Percentiles rank a stretch among this genome's conserved stretches.
Conservation (phyloP, 2,888 invertebrate genomes). For the Oxyteleia sp. region DNA sequence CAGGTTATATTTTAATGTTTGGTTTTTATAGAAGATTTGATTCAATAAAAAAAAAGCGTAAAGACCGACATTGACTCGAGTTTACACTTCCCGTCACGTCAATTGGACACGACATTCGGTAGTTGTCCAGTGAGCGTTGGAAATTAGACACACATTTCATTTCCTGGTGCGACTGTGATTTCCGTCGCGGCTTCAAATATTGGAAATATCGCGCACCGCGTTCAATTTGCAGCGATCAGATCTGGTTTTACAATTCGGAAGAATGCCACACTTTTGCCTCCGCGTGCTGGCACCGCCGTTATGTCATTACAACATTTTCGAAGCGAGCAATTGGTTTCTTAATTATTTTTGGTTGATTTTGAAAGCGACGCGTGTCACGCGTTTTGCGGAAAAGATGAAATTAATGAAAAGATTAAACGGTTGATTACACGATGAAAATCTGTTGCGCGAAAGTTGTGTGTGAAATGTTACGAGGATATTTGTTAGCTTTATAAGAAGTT, state of each 20-base stretch:
- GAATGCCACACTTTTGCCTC: conserved; percentile 58
- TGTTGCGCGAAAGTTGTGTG: too few species aligned
- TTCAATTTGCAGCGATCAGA: conserved; percentile 84
- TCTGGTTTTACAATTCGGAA: conserved; percentile 80
- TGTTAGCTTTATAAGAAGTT: too few species aligned
- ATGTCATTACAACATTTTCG: too few species aligned
- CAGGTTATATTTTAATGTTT: conserved; percentile 36
- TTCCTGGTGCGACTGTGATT: conserved; percentile 86
- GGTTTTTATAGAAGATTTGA: conserved; percentile 20
- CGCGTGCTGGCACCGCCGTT: too few species aligned
- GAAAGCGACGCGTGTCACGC: too few species aligned
- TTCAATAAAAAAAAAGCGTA: conserved; percentile 64
- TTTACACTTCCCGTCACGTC: conserved; percentile 71
- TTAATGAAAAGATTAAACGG: too few species aligned
- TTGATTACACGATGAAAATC: too few species aligned
- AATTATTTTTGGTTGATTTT: too few species aligned
- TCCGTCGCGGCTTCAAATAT: conserved; percentile 86
- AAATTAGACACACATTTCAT: conserved; percentile 87
- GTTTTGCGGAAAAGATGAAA: too few species aligned
- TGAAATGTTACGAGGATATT: too few species aligned
- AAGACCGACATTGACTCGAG: conserved; percentile 63
- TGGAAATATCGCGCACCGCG: conserved; percentile 84
- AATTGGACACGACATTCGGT: conserved; percentile 72
- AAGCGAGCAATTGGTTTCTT: too few species aligned
- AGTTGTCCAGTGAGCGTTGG: conserved; percentile 80